Evolutionary conservation across 2,113 vertebrate species (phyloP).

Genomic region (Plecotus auritus): DNA sequence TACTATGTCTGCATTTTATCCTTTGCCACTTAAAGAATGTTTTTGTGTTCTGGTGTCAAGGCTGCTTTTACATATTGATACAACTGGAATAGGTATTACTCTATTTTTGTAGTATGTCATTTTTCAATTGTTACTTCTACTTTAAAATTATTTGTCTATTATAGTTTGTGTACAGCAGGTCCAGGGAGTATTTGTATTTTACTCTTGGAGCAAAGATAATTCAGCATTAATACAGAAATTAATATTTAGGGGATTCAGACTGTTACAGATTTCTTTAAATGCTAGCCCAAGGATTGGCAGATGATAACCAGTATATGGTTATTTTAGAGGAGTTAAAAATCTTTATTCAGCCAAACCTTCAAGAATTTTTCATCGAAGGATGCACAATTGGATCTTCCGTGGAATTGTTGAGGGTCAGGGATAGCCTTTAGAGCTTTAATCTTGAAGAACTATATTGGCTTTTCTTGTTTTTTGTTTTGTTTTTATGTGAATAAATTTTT

Average conservation of each 20-base stretch:
- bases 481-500: slow-evolving; percentile 27
- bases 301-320: neutral
- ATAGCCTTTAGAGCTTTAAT: slow-evolving; percentile 30
- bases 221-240: neutral
- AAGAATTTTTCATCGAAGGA: slow-evolving; percentile 18
- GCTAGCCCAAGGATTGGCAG: neutral
- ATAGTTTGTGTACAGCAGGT: neutral
- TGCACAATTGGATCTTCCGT: neutral
- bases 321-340: neutral
- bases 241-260: neutral
- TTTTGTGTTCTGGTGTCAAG: slow-evolving; percentile 27
- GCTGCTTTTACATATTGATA: slow-evolving; percentile 40
- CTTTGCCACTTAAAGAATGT: slow-evolving; percentile 51
- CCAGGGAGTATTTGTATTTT: slow-evolving; percentile 34
- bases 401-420: neutral
- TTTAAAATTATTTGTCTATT: slow-evolving; percentile 56
- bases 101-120: slow-evolving; percentile 7
- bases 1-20: slow-evolving; percentile 40
- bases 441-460: neutral
- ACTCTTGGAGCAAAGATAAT: slow-evolving; percentile 24
- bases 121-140: slow-evolving; percentile 48
- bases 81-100: neutral
- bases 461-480: slow-evolving; percentile 42
- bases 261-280: slow-evolving; percentile 33
- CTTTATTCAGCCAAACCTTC: neutral